A percentile compares a stretch with the other conserved stretches of the same genome.
phyloP scores from a whole-genome alignment of 2,797 vertebrate species.

The Ficedula albicollis region DNA sequence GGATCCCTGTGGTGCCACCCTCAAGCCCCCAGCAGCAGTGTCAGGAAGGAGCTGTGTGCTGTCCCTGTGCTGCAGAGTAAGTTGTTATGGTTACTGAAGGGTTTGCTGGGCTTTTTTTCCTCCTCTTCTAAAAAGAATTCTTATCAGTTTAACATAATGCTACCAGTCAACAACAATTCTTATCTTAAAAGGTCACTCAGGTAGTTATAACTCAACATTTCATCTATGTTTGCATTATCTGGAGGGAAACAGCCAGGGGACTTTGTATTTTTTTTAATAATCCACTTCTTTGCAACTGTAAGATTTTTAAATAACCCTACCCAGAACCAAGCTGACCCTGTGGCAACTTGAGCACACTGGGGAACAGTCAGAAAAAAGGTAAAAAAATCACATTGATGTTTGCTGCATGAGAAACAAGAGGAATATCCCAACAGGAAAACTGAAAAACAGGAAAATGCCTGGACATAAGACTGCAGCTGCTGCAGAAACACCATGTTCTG shows the following conservation, averaged over 20 bases:
- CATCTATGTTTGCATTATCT: conserved; percentile 4
- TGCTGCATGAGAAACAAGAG: not conserved
- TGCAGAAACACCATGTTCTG: conserved; percentile 1
- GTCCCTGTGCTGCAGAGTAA: not conserved
- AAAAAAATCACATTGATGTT: not conserved
- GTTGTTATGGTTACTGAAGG: conserved; percentile 44
- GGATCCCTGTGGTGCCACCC: not conserved
- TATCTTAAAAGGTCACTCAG: conserved; percentile 60
- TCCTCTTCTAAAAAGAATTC: not conserved
- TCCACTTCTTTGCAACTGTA: not conserved
- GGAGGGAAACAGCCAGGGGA: conserved; percentile 41
- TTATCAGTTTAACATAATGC: conserved; percentile 61
- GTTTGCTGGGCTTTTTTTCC: not conserved
- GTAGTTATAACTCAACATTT: conserved; percentile 33
- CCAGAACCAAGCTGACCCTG: not conserved
- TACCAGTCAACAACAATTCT: conserved; percentile 33
- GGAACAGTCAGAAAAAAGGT: not conserved
- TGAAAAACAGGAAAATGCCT: not conserved
- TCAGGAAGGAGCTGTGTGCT: not conserved
- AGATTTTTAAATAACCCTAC: not conserved
- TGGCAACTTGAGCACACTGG: not conserved
- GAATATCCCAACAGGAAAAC: not conserved
- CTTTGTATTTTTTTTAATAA: not conserved
- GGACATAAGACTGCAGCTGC: not conserved
- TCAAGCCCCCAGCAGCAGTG: not conserved